Base-by-base conservation (phyloP, 1,140 invertebrate species). In the Samia ricini region DNA sequence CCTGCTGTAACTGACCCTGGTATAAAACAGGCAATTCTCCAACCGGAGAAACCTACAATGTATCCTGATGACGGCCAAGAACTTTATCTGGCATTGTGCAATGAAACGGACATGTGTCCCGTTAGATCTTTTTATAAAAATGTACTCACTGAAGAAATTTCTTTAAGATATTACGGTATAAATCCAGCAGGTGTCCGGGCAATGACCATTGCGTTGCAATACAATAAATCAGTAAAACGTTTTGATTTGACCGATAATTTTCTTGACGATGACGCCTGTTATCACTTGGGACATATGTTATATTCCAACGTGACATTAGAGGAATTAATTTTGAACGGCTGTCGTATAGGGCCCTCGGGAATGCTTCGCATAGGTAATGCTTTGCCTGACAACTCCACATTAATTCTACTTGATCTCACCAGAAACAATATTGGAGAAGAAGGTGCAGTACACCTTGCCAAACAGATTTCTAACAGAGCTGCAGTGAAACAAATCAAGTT, bases 91-190 rank as follows among this genome's bases (percentile, higher is more conserved):
- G 56, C 60, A 23, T 3, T 85, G 8, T 90, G 88, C 58, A 64
- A 76, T 51, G 81, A 85, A 36, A 67, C 81, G 61, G 68, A 81
- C 42, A 69, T 74, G 21, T 73, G 74, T 2, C 79, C 85, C 24
- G 71, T 89, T 18, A 67, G 67, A 42, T 54, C 71, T 63, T 79
- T 90, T 51, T 63, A 79, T 18, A 77, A 64, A 29, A 72, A 69
- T 5, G 63, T 90, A 29, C 18, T 68, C 0, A 71, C 63, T 6
- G 48, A 76, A 2, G 67, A 66, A 22, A 72, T 88, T 29, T 68
- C 85, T 66, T 65, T 90, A 42, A 79, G 74, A 42, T 88, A 79
- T 67, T 90, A 88, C 58, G 77, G 85, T 5, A 60, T 90, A 21
- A 66, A 76, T 56, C 61, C 71, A 12, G 68, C 72, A 56, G 77